phyloP scores from a whole-genome alignment of 2,113 vertebrate genomes.

The Malurus alboscapulatus region DNA sequence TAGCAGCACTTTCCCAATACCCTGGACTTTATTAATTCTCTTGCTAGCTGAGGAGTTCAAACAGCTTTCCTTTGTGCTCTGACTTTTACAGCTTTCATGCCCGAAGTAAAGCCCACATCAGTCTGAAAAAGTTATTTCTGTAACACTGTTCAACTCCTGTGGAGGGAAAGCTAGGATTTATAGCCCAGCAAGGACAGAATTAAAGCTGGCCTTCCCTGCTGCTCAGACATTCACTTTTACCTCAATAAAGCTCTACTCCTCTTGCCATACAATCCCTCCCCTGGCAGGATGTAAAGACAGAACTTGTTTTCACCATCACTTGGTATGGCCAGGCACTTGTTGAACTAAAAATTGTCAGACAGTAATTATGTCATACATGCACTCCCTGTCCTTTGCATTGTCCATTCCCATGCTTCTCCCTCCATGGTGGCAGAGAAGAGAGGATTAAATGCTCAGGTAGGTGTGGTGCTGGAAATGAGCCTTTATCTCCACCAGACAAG shows the following conservation, averaged over 20 bases:
- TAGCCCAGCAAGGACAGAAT: neutral
- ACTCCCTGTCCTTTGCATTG: neutral
- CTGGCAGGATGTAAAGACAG: neutral
- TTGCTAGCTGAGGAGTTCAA: conserved; percentile 12
- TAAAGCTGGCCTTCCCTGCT: neutral
- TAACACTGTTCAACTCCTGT: neutral
- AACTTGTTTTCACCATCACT: neutral
- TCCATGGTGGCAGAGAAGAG: accelerated
- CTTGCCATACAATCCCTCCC: neutral
- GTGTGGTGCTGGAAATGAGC: neutral
- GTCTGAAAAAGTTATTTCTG: conserved; percentile 2
- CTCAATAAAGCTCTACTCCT: neutral
- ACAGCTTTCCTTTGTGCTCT: neutral
- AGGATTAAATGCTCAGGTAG: neutral
- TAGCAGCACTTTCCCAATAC: neutral
- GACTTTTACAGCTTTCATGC: neutral
- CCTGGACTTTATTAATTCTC: neutral
- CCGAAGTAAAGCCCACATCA: neutral
- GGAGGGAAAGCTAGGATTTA: neutral
- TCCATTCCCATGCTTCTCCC: neutral
- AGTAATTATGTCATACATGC: neutral
- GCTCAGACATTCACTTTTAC: neutral
- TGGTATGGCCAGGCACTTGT: neutral
- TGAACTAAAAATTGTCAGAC: neutral
- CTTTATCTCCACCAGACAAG: accelerated